A percentile compares a stretch with the other conserved stretches of the same genome.
Conservation (phyloP, 2,113 vertebrate species). For the Pachycephala philippinensis region DNA sequence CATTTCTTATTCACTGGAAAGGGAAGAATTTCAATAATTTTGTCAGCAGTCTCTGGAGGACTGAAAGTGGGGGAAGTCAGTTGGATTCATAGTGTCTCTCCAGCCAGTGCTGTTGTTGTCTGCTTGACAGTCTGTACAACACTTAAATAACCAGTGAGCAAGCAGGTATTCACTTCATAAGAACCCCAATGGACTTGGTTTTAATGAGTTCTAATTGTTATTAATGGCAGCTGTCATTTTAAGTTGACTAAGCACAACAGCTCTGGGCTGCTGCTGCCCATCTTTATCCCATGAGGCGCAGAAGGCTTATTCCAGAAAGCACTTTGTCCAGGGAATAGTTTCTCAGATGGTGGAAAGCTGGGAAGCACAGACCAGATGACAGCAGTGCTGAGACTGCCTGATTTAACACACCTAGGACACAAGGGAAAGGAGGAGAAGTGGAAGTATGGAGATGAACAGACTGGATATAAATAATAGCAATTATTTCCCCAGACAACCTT, state of each 20-base stretch:
- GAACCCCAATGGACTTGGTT: neutral
- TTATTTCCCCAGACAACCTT: neutral
- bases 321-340: neutral
- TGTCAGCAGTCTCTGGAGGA: neutral
- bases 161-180: neutral
- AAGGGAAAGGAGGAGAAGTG: neutral
- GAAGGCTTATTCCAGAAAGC: neutral
- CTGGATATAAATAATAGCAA: neutral
- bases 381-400: neutral
- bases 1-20: constrained; percentile 20
- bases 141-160: neutral
- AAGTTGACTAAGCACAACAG: neutral
- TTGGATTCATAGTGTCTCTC: neutral
- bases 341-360: neutral
- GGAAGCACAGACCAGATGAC: neutral
- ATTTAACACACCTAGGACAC: neutral
- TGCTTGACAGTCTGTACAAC: neutral
- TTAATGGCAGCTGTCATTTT: neutral
- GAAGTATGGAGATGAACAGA: neutral
- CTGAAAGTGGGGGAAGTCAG: neutral
- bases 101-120: neutral
- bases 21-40: neutral
- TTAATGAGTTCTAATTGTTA: constrained; percentile 1
- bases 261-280: neutral
- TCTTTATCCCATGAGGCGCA: neutral